Conservation (phyloP, 1,140 invertebrate genomes). For the Solen grandis region DNA sequence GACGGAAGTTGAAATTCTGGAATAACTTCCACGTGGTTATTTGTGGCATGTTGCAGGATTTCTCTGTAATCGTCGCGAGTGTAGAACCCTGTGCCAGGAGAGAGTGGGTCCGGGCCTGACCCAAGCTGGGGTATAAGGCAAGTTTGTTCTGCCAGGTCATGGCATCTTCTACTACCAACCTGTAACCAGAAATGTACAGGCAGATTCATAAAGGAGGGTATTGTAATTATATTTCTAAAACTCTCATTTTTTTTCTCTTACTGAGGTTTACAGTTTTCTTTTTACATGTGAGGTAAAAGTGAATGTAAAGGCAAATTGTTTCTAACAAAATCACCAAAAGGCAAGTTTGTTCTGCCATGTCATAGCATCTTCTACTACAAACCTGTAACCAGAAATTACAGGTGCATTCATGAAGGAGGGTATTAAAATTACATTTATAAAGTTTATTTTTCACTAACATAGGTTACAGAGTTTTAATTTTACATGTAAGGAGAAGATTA, state of each 20-base stretch:
- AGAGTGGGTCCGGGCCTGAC: conserved; percentile 65
- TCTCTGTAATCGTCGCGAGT: conserved; percentile 70
- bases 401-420: too few species aligned
- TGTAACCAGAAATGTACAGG: too few species aligned
- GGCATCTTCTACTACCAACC: conserved; percentile 71
- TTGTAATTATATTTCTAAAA: background rate
- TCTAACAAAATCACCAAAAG: too few species aligned
- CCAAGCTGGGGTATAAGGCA: conserved; percentile 71
- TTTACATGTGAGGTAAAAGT: background rate
- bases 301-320: background rate
- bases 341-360: too few species aligned
- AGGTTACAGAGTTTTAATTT: too few species aligned
- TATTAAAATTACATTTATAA: too few species aligned
- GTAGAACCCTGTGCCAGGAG: conserved; percentile 72
- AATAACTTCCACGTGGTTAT: conserved; percentile 73
- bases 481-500: too few species aligned
- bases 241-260: background rate
- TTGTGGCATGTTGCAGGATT: conserved; percentile 69
- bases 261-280: background rate
- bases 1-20: conserved; percentile 79
- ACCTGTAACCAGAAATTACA: too few species aligned
- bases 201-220: background rate
- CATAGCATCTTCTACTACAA: too few species aligned
- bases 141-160: conserved; percentile 65
- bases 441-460: too few species aligned